Evolutionary conservation across 2,888 invertebrate genomes (phyloP).

Genomic region (Nysson spinosus): DNA sequence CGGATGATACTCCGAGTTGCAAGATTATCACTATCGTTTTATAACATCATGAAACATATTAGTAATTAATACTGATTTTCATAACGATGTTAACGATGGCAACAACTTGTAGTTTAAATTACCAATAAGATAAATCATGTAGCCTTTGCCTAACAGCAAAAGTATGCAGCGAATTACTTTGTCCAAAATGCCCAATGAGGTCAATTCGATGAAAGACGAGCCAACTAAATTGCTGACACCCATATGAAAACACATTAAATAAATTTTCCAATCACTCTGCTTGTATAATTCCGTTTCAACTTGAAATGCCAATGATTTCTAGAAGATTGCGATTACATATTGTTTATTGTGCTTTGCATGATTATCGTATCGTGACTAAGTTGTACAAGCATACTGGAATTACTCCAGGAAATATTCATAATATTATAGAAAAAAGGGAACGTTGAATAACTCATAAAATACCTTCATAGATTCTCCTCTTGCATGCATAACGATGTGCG

Average conservation of each 20-base stretch:
- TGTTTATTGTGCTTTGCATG: too few species aligned
- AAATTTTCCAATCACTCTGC: constrained; percentile 48
- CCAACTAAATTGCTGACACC: constrained; percentile 67
- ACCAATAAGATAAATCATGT: constrained; percentile 67
- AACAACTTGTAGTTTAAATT: too few species aligned
- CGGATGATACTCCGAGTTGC: constrained; percentile 75
- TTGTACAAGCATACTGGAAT: too few species aligned
- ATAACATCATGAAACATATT: too few species aligned
- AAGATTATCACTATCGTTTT: constrained; percentile 75
- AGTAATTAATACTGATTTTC: too few species aligned
- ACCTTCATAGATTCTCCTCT: constrained; percentile 52
- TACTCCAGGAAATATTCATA: too few species aligned
- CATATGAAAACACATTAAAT: constrained; percentile 65
- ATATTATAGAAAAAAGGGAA: not conserved
- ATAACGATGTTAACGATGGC: too few species aligned
- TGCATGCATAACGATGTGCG: constrained; percentile 60
- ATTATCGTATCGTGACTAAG: too few species aligned
- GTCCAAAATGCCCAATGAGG: constrained; percentile 55
- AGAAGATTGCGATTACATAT: too few species aligned
- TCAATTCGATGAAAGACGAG: constrained; percentile 61
- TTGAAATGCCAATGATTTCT: constrained; percentile 58
- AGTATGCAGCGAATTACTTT: constrained; percentile 60
- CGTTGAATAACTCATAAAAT: constrained; percentile 1
- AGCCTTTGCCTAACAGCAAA: constrained; percentile 63
- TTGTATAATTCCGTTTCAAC: constrained; percentile 46